Evolutionary conservation across 2,113 vertebrate genomes (phyloP).

Genomic region (Patagioenas fasciata): DNA sequence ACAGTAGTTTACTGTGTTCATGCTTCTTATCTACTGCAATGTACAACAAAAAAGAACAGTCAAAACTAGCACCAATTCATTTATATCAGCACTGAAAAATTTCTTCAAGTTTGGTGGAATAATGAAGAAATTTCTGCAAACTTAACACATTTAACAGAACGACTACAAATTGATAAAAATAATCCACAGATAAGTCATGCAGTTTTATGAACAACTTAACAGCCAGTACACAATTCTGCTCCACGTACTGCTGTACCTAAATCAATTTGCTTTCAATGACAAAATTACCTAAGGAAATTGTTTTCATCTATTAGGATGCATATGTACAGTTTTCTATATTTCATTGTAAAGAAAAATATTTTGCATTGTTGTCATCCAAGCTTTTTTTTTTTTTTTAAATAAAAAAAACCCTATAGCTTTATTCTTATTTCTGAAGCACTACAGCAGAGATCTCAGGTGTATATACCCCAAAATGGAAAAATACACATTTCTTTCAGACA

Average conservation of each 20-base stretch:
- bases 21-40: not conserved
- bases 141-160: not conserved
- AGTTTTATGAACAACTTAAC: not conserved
- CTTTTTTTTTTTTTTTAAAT: not conserved
- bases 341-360: not conserved
- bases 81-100: not conserved
- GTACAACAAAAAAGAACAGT: not conserved
- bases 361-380: not conserved
- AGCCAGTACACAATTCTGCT: not conserved
- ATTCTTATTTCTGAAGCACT: not conserved
- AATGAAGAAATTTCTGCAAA: not conserved
- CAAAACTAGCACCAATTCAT: not conserved
- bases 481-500: not conserved
- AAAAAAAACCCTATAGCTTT: not conserved
- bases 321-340: not conserved
- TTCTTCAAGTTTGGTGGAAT: not conserved
- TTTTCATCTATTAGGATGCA: not conserved
- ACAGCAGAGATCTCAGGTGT: not conserved
- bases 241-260: not conserved
- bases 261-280: not conserved
- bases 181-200: not conserved
- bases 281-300: not conserved
- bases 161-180: not conserved
- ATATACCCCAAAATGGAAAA: not conserved
- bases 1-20: not conserved